A percentile compares a stretch with the other conserved stretches of the same genome.
Evolutionary conservation across 2,113 vertebrate species (phyloP).

Genomic region (Passer montanus): DNA sequence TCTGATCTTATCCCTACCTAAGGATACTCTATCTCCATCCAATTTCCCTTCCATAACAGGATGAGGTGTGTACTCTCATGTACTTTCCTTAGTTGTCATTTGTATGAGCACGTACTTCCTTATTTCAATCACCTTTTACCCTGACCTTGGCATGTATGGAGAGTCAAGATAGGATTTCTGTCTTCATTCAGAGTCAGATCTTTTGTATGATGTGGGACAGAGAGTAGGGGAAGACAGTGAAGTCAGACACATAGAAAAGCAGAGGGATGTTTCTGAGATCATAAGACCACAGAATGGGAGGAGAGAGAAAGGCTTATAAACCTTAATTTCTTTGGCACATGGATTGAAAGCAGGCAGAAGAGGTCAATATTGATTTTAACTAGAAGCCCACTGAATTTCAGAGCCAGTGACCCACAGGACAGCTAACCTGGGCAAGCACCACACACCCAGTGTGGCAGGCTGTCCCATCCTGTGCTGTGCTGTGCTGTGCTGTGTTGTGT

Average conservation of each 20-base stretch:
- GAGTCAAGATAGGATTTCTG: neutral
- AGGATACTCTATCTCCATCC: neutral
- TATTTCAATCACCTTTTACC: neutral
- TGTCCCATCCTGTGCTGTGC: neutral
- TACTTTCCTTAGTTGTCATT: neutral
- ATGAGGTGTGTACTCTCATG: neutral
- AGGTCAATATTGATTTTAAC: neutral
- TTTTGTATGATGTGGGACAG: neutral
- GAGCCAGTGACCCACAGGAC: neutral
- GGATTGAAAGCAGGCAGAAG: neutral
- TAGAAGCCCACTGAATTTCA: rapidly evolving
- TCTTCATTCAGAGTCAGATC: neutral
- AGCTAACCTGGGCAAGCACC: neutral
- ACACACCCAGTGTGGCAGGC: rapidly evolving
- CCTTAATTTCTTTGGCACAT: neutral
- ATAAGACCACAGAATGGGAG: neutral
- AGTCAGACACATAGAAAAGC: neutral
- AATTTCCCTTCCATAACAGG: neutral
- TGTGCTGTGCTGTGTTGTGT: neutral
- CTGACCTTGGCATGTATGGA: neutral
- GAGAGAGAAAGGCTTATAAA: neutral
- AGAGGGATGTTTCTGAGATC: neutral
- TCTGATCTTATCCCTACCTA: neutral
- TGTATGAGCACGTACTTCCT: neutral
- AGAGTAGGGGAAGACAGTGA: rapidly evolving